Evolutionary conservation across 2,797 vertebrate species (phyloP).

Genomic region (Mallotus villosus): DNA sequence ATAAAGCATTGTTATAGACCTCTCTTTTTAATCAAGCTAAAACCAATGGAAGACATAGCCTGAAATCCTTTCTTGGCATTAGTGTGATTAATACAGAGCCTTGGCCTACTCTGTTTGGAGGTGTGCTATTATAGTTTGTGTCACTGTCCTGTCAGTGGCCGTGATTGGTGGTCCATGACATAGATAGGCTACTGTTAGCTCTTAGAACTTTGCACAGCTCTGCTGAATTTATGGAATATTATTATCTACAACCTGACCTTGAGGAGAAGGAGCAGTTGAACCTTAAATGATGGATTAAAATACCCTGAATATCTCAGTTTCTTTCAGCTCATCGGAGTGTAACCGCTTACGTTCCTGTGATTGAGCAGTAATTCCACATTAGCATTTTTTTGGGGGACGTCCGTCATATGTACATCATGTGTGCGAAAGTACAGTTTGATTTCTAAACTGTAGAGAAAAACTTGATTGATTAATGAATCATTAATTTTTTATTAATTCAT

Average conservation of each 20-base stretch:
- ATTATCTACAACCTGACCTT: slow-evolving; percentile 18
- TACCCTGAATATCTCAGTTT: too few species aligned
- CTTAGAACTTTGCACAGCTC: neutral
- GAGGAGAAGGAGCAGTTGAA: neutral
- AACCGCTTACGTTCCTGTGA: neutral
- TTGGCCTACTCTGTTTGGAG: slow-evolving; percentile 8
- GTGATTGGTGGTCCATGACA: slow-evolving; percentile 13
- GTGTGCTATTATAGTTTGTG: slow-evolving; percentile 9
- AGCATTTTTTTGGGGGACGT: too few species aligned
- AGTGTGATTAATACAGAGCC: slow-evolving; percentile 33
- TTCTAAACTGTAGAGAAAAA: neutral
- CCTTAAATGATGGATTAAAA: neutral
- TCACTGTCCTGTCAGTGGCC: slow-evolving; percentile 8
- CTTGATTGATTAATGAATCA: neutral
- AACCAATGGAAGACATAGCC: slow-evolving; percentile 37
- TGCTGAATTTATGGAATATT: neutral
- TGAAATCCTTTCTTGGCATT: slow-evolving; percentile 22
- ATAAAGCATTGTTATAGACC: slow-evolving; percentile 30
- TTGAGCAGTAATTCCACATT: neutral
- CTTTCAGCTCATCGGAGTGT: too few species aligned
- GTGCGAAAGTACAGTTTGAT: neutral
- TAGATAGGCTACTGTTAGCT: neutral
- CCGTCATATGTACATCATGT: neutral
- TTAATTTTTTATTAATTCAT: neutral
- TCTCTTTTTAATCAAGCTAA: slow-evolving; percentile 44